Evolutionary conservation across 1,140 invertebrate species (phyloP), one percentile per base, ranked within the genome.

Genomic region (Sarcophaga peregrina): DNA sequence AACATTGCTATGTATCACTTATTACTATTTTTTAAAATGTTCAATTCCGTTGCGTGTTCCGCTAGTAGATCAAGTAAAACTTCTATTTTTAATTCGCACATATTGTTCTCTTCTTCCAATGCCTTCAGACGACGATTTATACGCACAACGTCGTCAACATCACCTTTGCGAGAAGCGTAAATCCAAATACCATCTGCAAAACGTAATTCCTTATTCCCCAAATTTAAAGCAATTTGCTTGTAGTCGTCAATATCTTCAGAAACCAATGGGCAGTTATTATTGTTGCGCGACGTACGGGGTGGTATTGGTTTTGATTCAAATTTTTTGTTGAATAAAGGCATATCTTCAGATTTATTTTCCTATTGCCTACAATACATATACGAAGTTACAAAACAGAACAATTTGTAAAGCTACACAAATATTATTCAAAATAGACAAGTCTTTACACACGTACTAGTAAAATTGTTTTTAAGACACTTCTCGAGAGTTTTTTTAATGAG

Each of bases 181-280:
- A 90, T 90, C 89, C 89, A 90, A 75, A 88, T 90, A 81, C 89
- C 89, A 74, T 90, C 89, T 6, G 87, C 87, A 52, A 90, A 90
- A 4, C 87, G 87, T 10, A 90, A 76, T 81, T 90, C 86, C 83
- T 90, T 90, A 84, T 87, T 88, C 54, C 87, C 88, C 85, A 90
- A 83, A 58, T 85, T 89, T 17, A 90, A 25, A 0, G 87, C 87
- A 6, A 90, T 89, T 17, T 85, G 85, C 0, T 89, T 86, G 45
- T 86, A 90, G 25, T 90, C 87, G 1, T 90, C 86, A 8, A 90
- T 62, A 10, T 90, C 87, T 81, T 90, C 89, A 50, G 72, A 87
- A 1, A 87, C 85, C 62, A 86, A 80, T 0, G 89, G 86, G 84
- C 84, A 86, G 0, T 86, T 87, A 62, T 86, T 90, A 81, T 88